Base-by-base conservation (phyloP, 2,113 vertebrate genomes). In the Oncorhynchus masou region DNA sequence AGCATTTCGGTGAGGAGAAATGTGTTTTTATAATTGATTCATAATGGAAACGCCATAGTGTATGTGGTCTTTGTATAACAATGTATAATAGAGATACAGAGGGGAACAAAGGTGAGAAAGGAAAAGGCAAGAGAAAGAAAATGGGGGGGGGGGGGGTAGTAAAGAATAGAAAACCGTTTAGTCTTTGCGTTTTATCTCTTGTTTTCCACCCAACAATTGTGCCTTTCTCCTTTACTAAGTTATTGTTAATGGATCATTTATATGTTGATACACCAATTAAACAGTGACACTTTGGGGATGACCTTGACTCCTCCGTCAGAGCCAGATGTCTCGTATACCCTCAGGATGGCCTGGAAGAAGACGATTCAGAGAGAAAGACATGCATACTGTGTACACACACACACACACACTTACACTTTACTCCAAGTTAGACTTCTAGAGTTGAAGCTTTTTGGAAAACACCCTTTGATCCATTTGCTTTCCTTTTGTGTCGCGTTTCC, bases 171-270 rank as follows among this genome's bases (percentile, higher is more conserved):
- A 7, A 9, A 78, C 15, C 54, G 12, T 27, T 78, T 19, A 22
- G 0, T 67, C 79, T 74, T 80, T 62, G 25, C 15, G 2, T 16
- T 66, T 67, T 27, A 57, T 68, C 16, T 27, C 71, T 79, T 29
- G 39, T 71, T 76, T 71, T 64, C 20, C 68, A 9, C 49, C 73
- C 59, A 39, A 60, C 19, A 45, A 73, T 74, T 71, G 79, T 83
- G 76, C 87, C 81, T 87, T 85, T 73, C 22, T 70, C 45, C 31
- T 67, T 72, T 49, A 74, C 78, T 78, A 69, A 83, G 76, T 76
- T 74, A 62, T 83, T 76, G 31, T 25, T 54, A 74, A 71, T 60
- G 39, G 22, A 6, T 34, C 25, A 67, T 67, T 49, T 71, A 67
- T 66, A 57, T 25, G 78, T 72, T 15, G 31, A 60, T 22, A 39